Base-by-base conservation (phyloP, 2,113 vertebrate genomes). In the Cryptotis parvus region DNA sequence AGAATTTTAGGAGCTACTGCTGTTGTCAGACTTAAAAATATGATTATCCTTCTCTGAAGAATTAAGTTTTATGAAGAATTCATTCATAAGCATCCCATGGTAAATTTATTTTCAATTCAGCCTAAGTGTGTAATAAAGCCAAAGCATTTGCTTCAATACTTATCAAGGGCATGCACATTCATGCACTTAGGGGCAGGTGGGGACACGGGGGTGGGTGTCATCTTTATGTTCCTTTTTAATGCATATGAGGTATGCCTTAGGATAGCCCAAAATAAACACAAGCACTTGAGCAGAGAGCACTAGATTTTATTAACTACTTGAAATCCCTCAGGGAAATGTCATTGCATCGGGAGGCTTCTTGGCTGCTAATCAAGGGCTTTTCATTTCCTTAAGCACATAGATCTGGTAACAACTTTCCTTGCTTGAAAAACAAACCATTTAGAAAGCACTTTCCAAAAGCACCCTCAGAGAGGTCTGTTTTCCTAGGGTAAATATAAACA, bases 331-430 rank as follows among this genome's bases (percentile, higher is more conserved):
- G 94, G 37, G 65, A 91, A 90, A 83, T 92, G 58, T 52, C 78
- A 83, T 95, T 95, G 95, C 94, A 84, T 94, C 93, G 96, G 90
- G 84, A 83, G 70, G 72, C 87, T 93, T 94, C 90, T 91, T 92
- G 92, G 91, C n/a, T 80, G 87, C 87, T 91, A 65, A 93, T 95
- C 82, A 90, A 94, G 82, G 43, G 65, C 84, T 94, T 95, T 96
- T 95, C 72, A 94, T 92, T 94, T 93, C 90, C 87, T 90, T 84
- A 90, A 96, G 95, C 68, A 78, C 84, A 93, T 79, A n/a, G 94
- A 88, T 95, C 76, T 83, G 89, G 75, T 79, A 92, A 92, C 91
- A 84, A 63, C 41, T 79, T 89, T 90, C 61, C 87, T 84, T 84
- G n/a, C 77, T 45, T 84, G 84, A 73, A 87, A 93, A 89, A 87